Evolutionary conservation across 2,113 vertebrate genomes (phyloP).

Genomic region (Ophiodon elongatus): DNA sequence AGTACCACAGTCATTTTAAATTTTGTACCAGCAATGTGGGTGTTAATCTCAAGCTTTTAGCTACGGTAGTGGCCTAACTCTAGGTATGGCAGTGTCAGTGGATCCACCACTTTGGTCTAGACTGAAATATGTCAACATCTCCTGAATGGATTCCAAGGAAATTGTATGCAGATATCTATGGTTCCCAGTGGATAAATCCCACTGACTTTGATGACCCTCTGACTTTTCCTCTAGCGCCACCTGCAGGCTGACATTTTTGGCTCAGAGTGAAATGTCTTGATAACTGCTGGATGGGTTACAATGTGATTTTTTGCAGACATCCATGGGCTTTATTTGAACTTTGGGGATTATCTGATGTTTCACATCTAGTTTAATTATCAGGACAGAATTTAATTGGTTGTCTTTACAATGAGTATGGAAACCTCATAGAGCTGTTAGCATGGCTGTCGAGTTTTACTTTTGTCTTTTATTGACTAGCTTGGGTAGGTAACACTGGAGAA

Average conservation of each 20-base stretch:
- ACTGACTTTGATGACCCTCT: neutral
- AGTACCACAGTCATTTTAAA: neutral
- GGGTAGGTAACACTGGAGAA: no score
- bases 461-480: neutral
- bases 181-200: neutral
- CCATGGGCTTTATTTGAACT: neutral
- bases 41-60: neutral
- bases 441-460: neutral
- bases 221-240: neutral
- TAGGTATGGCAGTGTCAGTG: neutral
- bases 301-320: neutral
- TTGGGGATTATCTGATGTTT: neutral
- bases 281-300: constrained; percentile 4
- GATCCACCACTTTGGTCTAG: neutral
- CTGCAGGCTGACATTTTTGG: neutral
- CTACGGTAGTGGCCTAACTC: neutral
- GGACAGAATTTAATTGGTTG: neutral
- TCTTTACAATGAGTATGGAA: neutral
- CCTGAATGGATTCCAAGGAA: neutral
- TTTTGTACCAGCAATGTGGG: neutral
- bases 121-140: neutral
- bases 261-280: no score
- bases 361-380: neutral
- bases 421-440: neutral
- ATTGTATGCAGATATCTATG: neutral